Evolutionary conservation across 2,797 vertebrate species (phyloP), one percentile per base, ranked within the genome.

Genomic region (Ispidina picta): DNA sequence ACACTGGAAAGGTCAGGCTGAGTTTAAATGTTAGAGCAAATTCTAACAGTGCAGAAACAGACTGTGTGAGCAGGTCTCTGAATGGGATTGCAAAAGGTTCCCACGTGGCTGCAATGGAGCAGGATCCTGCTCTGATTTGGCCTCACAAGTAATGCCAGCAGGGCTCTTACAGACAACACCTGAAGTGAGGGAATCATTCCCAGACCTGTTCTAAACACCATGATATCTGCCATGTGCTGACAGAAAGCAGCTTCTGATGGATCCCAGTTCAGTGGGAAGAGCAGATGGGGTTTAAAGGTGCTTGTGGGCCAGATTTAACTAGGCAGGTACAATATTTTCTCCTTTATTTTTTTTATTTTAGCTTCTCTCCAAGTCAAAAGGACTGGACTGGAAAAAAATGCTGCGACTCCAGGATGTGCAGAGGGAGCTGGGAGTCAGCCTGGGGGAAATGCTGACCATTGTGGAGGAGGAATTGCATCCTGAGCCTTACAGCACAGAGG

Each of bases 401-500:
- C n/a, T 98, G 96, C 98, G 97, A 94, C 97, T 99, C 92, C 97
- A 96, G 31, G 98, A 99, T 88, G 98, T 99, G 43, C 99, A 99
- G 94, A 92, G 26, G 12, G 96, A 96, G 69, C 96, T 99, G 55
- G 97, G 97, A 70, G 95, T 98, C 39, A 98, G 97, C 86, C 97
- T 99, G 92, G 98, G 98, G 94, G 98, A 99, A 94, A 99, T 99
- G 98, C 92, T 98, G 96, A 72, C 91, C 88, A 94, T 99, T 93
- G 98, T 98, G 64, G 98, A 99, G 15, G 96, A 98, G 56, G 97
- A 97, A 86, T 96, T 99, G 88, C 99, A 99, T 90, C 97, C 98
- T 48, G 98, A 99, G 87, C 98, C 98, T 15, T 99, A 99, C 95
- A 98, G 97, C 96, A 37, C 96, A 41, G 98, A 99, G 89, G 99